Evolutionary conservation across 2,888 invertebrate genomes (phyloP), one percentile per base, ranked within the genome.

Genomic region (Omphaloscelis lunosa): DNA sequence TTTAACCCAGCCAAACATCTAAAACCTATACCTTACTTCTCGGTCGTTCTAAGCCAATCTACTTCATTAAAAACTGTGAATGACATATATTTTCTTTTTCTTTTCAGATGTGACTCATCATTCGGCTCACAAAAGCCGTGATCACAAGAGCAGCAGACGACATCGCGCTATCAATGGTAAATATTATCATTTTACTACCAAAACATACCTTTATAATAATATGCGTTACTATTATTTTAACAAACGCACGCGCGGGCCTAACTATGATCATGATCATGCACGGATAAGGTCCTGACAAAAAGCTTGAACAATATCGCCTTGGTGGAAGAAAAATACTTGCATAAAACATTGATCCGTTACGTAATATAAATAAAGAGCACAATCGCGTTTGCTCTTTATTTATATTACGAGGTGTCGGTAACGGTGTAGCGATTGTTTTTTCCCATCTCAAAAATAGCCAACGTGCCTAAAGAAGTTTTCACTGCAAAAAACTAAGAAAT

Each of bases 131-230:
- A 91, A 88, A 76, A 76, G 91, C 2, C 90, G 90, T 63, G 85
- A 88, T 2, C 94, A 94, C 75, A 93, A 91, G 76, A 86, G 80
- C 29, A 92, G 88, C 56, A 92, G 95, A 83, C 91, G 92, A 84
- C 93, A 95, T 83, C 93, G 96, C 2, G 96, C 95, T 73, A 78
- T 93, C 2, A 93, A 92, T 86, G 95, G 95, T 95, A 93, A 87
- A 74, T 75, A 59, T 72, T 77, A 63, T 62, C 0, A 17, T 27
- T 53, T 80, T 59, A n/a, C 20, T 59, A n/a, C 51, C 51, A 70
- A 48, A 82, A 72, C 69, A 63, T 66, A 27, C 20, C 17, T 6
- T 3, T 34, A 34, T 34, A 34, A 34, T 34, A 34, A 34, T 34
- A n/a, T n/a, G n/a, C 34, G 34, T 34, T 34, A 34, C n/a, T 56